Base-by-base conservation (phyloP, 2,888 invertebrate genomes). In the Hypolimnas misippus region DNA sequence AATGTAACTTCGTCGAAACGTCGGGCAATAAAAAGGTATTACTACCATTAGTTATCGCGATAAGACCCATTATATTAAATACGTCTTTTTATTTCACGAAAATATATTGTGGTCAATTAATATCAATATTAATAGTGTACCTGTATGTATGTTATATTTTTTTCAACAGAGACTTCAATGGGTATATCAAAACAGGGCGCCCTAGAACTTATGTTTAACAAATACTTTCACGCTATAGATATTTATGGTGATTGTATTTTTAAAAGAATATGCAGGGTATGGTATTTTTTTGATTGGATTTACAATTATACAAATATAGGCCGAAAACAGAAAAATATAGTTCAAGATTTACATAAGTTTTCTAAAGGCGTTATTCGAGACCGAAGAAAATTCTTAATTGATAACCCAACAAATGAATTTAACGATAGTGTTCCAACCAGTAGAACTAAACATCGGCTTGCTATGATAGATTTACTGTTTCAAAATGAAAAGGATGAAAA, bases 391-490 rank as follows among this genome's bases (percentile, higher is more conserved):
- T 14, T 2, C 0, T 5, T 35, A 5, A 1, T 12, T 12, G 1
- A 33, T 10, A 35, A 21, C 6, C 1, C 17, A 8, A 10, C 12
- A 12, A 14, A 14, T 19, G 49, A 35, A 29, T 29, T 7, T 0
- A 19, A 19, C 3, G 31, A 31, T 12, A 31, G 6, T 2, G 12
- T 1, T 21, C 6, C 4, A 12, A 12, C 19, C 3, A 1, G n/a
- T n/a, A 7, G 14, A 14, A 19, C 10, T 31, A 19, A 59, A 52
- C 6, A 29, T 14, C 49, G 25, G 3, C 33, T 44, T 2, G 51
- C 40, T 33, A 29, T 59, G 51, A 29, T 59, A 12, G 59, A 59
- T 33, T 44, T 59, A 25, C 59, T 59, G 6, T 59, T 59, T 51
- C 19, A 52, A 52, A 59, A 59, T 40, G 52, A 59, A 33, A 53